Evolutionary conservation across 2,888 invertebrate species (phyloP), one percentile per base, ranked within the genome.

Genomic region (Germaria angustata): DNA sequence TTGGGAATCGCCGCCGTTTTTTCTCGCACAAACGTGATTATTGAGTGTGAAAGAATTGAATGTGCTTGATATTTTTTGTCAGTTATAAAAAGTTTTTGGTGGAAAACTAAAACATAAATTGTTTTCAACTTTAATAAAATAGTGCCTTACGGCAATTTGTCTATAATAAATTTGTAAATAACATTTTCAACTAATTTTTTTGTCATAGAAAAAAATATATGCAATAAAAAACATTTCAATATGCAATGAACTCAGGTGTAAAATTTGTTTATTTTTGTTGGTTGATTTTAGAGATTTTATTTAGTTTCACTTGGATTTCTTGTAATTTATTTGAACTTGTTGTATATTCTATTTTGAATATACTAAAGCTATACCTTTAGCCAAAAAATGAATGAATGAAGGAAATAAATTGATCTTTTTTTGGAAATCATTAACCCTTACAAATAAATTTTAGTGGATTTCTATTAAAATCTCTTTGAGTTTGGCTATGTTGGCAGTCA

Each of bases 191-290:
- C 7, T 20, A 4, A n/a, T 61, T 59, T 72, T 46, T 41, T 34
- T 6, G 1, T 17, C 20, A 36, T 36, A 8, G 49, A 55, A 66
- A 34, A 49, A 4, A 32, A 11, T 8, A 51, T 11, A 11, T 17
- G 6, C 20, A 22, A 32, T 24, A 49, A 49, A 5, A 71, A 66
- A 41, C 5, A 11, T 15, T 59, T 24, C 15, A 51, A 57, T 71
- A 46, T 32, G 32, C 7, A 34, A 49, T 73, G 34, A 59, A 61
- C 59, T 80, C 41, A 80, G 66, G 66, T 73, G 72, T 66, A 28
- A 66, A 80, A 59, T 53, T 44, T 22, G 34, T 49, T 78, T 59
- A 20, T 63, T 4, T 65, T 75, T 46, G 20, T 59, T 65, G 4
- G 36, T 22, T 44, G 8, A 9, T 46, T 34, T 28, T 15, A 36